phyloP scores from a whole-genome alignment of 2,888 invertebrate species.

The Nephrotoma appendiculata region DNA sequence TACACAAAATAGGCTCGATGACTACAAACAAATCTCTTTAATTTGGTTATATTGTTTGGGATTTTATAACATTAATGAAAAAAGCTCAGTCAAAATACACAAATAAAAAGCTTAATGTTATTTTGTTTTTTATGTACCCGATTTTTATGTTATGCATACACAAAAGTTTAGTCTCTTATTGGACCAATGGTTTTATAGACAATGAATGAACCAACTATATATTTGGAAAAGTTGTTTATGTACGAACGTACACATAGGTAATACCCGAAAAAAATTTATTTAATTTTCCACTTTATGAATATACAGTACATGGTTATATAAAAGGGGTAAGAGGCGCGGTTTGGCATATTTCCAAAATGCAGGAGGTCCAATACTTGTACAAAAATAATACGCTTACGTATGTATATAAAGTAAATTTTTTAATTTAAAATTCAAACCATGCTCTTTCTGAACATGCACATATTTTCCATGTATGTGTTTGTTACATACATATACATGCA shows the following conservation, averaged over 20 bases:
- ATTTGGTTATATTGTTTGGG: not conserved
- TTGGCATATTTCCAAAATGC: constrained; percentile 4
- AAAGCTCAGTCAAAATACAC: not conserved
- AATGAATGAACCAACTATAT: not conserved
- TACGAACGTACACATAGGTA: not conserved
- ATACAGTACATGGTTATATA: not conserved
- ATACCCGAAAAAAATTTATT: not conserved
- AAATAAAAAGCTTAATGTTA: not conserved
- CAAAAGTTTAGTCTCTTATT: not conserved
- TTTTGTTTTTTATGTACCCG: not conserved
- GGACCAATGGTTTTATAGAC: not conserved
- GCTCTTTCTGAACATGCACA: not conserved
- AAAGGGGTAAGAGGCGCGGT: constrained; percentile 4
- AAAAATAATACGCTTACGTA: not conserved
- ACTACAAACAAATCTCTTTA: not conserved
- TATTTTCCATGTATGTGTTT: not conserved
- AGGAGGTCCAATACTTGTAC: not conserved
- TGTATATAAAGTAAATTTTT: not conserved
- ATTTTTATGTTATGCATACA: not conserved
- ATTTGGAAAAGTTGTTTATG: not conserved
- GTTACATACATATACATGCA: not conserved
- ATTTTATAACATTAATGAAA: not conserved
- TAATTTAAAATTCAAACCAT: not conserved
- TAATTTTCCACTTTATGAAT: not conserved
- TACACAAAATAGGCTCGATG: not conserved